phyloP scores from a whole-genome alignment of 2,113 vertebrate genomes.

The Sisor rabdophorus region DNA sequence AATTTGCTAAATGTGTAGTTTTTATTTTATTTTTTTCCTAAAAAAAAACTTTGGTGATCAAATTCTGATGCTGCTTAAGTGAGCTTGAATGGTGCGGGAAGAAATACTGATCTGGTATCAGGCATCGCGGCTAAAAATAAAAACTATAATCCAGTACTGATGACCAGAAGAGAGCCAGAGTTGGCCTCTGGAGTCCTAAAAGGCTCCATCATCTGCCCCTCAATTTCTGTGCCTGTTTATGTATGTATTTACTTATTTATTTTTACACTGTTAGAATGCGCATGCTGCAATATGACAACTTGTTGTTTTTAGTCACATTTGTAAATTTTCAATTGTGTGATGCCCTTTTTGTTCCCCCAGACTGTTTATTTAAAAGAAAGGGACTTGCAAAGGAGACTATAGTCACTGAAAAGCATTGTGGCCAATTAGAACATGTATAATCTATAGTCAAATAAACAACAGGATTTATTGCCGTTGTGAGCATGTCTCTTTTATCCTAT shows the following conservation, averaged over 20 bases:
- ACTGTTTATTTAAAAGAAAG: conserved; percentile 36
- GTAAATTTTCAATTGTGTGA: conserved; percentile 38
- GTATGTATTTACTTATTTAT: conserved; percentile 34
- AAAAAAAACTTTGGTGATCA: conserved; percentile 28
- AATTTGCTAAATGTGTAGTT: conserved; percentile 44
- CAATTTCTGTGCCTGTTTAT: conserved; percentile 43
- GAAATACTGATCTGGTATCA: conserved; percentile 33
- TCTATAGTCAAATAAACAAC: conserved; percentile 45
- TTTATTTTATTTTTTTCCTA: conserved; percentile 39
- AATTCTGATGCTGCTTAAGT: conserved; percentile 23
- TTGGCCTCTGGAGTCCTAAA: conserved; percentile 31
- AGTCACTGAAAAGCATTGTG: conserved; percentile 38
- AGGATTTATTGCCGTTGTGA: conserved; percentile 37
- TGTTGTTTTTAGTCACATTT: conserved; percentile 37
- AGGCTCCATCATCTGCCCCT: conserved; percentile 23
- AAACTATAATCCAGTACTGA: conserved; percentile 18
- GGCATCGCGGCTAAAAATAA: background rate
- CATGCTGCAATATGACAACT: conserved; percentile 40
- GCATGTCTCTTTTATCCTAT: conserved; percentile 19
- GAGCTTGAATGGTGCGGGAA: background rate
- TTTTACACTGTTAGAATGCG: conserved; percentile 42
- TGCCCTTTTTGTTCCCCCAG: conserved; percentile 1
- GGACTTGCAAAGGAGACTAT: conserved; percentile 23
- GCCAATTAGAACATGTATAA: conserved; percentile 49
- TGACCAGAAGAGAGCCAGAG: conserved; percentile 41